Evolutionary conservation across 2,888 invertebrate species (phyloP).

Genomic region (Sthenelais limicola): DNA sequence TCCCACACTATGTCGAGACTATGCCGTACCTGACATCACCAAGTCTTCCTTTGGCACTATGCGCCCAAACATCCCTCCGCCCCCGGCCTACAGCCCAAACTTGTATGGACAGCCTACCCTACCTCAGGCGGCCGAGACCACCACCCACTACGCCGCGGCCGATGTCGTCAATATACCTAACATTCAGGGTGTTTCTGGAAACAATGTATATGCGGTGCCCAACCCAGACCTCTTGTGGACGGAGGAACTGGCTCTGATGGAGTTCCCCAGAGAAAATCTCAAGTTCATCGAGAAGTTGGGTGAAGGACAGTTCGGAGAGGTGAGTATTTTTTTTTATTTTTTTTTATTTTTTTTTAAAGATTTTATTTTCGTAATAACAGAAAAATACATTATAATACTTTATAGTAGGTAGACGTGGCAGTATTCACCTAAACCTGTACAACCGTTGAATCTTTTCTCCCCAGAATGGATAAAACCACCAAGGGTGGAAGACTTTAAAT

Average conservation of each 20-base stretch:
- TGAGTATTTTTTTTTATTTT: constrained; percentile 63
- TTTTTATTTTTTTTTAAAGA: constrained; percentile 70
- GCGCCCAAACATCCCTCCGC: constrained; percentile 42
- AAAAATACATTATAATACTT: no score
- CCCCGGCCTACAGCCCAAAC: constrained; percentile 22
- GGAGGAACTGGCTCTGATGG: constrained; percentile 74
- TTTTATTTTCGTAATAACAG: constrained; percentile 87
- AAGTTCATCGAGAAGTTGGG: constrained; percentile 89
- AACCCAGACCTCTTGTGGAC: constrained; percentile 75
- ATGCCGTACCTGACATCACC: constrained; percentile 69
- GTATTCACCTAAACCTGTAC: no score
- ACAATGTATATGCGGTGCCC: constrained; percentile 74
- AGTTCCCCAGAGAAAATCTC: constrained; percentile 87
- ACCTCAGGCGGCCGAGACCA: not conserved
- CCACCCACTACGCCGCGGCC: constrained; percentile 40
- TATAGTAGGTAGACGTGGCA: no score
- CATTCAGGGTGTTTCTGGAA: constrained; percentile 71
- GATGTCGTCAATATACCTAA: constrained; percentile 44
- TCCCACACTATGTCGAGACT: constrained; percentile 60
- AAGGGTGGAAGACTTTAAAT: no score
- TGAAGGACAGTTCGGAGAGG: constrained; percentile 90
- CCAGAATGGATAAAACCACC: no score
- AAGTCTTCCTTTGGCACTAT: constrained; percentile 60
- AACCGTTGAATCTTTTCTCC: no score
- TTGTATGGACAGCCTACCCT: constrained; percentile 16